phyloP scores from a whole-genome alignment of 2,113 vertebrate genomes.

The Thinocorus orbignyianus region DNA sequence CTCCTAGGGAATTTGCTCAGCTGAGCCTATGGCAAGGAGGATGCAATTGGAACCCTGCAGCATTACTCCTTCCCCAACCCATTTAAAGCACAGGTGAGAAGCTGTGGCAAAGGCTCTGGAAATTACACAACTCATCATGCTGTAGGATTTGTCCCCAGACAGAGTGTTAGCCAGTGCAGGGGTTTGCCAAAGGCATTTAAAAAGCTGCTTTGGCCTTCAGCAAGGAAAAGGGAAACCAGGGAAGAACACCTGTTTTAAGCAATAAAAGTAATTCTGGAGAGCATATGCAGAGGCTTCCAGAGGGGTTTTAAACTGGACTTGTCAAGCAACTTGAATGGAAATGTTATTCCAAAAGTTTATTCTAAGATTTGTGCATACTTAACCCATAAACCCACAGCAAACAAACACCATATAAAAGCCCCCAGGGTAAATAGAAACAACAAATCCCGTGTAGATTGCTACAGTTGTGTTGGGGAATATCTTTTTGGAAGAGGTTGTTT shows the following conservation, averaged over 20 bases:
- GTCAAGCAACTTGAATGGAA: not conserved
- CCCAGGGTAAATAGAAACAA: not conserved
- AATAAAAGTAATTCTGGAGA: not conserved
- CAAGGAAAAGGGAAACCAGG: not conserved
- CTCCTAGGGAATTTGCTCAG: not conserved
- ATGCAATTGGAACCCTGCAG: fast-evolving
- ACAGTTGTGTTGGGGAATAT: not conserved
- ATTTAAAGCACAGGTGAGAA: constrained; percentile 15
- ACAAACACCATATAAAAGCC: not conserved
- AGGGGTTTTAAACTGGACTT: not conserved
- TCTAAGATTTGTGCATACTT: not conserved
- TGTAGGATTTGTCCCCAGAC: not conserved
- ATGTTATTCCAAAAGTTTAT: not conserved
- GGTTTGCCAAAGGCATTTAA: not conserved
- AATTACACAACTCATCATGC: fast-evolving
- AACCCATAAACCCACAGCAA: not conserved
- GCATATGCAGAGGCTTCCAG: not conserved
- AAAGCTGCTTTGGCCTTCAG: not conserved
- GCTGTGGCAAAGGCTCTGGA: not conserved
- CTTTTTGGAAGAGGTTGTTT: not conserved
- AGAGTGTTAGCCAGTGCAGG: fast-evolving
- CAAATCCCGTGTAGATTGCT: not conserved
- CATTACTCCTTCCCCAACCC: not conserved
- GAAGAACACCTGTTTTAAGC: constrained; percentile 4
- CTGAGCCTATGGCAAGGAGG: fast-evolving